Conservation (phyloP, 2,113 vertebrate species). For the Atherinomorus stipes region DNA sequence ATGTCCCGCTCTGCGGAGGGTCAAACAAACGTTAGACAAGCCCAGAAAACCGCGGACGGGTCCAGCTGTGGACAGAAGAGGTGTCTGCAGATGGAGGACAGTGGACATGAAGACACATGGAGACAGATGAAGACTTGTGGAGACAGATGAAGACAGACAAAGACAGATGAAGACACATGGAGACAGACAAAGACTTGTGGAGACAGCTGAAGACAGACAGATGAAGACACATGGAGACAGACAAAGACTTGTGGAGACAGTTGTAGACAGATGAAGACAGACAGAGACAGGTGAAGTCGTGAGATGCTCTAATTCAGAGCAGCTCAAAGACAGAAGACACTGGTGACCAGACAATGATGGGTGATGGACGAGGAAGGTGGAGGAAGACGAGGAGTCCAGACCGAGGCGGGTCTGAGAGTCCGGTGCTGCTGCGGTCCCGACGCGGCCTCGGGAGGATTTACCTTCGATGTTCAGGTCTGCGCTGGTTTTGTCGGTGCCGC, state of each 20-base stretch:
- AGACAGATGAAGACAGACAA: too few relatives aligned
- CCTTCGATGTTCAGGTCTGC: conserved; percentile 95
- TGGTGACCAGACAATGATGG: background rate
- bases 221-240: background rate
- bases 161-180: too few relatives aligned
- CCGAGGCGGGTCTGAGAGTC: background rate
- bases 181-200: too few relatives aligned
- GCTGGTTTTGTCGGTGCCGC: conserved; percentile 93
- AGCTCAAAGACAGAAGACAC: conserved; percentile 32
- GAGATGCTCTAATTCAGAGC: conserved; percentile 43
- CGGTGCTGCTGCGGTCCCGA: conserved; percentile 3
- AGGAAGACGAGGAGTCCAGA: background rate
- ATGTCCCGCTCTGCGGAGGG: conserved; percentile 91
- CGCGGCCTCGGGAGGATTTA: conserved; percentile 56
- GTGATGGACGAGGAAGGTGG: conserved; percentile 12
- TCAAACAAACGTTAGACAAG: conserved; percentile 10
- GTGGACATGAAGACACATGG: background rate
- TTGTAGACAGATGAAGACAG: too few relatives aligned
- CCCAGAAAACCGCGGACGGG: background rate
- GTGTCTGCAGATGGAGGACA: background rate
- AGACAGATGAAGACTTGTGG: too few relatives aligned
- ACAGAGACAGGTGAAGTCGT: background rate
- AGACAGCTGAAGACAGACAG: too few relatives aligned
- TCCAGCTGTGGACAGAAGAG: background rate
- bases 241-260: too few relatives aligned